phyloP scores from a whole-genome alignment of 1,140 invertebrate species.

The Heliconius hewitsoni region DNA sequence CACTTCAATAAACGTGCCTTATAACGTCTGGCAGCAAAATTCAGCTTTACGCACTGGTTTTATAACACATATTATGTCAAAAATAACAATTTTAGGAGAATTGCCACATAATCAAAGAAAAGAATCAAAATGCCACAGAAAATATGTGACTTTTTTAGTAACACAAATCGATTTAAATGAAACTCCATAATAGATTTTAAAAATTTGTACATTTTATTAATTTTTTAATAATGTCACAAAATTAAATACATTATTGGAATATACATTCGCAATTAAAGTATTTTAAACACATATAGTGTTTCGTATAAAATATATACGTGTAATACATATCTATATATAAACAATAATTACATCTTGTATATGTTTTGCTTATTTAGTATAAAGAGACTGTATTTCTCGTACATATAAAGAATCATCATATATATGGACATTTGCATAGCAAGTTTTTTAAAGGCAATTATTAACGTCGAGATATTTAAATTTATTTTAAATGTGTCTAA shows the following conservation, averaged over 20 bases:
- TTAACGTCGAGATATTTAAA: neutral
- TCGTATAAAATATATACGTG: neutral
- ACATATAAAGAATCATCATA: neutral
- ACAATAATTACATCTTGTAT: neutral
- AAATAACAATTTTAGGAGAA: too few species aligned
- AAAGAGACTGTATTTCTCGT: neutral
- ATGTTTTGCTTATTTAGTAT: neutral
- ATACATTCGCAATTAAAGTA: neutral
- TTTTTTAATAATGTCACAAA: neutral
- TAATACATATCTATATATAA: slow-evolving; percentile 2
- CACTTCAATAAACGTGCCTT: too few species aligned
- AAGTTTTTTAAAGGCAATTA: neutral
- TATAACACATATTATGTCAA: too few species aligned
- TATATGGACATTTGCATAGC: slow-evolving; percentile 4
- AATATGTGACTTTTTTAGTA: too few species aligned
- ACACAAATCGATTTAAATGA: neutral
- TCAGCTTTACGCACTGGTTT: too few species aligned
- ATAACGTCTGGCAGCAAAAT: too few species aligned
- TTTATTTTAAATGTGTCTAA: neutral
- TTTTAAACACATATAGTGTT: neutral
- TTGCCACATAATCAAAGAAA: too few species aligned
- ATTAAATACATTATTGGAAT: neutral
- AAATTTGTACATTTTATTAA: slow-evolving; percentile 14
- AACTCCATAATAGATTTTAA: neutral
- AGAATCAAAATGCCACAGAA: too few species aligned